phyloP scores from a whole-genome alignment of 2,797 vertebrate species.

The Enteromius trimaculatus region DNA sequence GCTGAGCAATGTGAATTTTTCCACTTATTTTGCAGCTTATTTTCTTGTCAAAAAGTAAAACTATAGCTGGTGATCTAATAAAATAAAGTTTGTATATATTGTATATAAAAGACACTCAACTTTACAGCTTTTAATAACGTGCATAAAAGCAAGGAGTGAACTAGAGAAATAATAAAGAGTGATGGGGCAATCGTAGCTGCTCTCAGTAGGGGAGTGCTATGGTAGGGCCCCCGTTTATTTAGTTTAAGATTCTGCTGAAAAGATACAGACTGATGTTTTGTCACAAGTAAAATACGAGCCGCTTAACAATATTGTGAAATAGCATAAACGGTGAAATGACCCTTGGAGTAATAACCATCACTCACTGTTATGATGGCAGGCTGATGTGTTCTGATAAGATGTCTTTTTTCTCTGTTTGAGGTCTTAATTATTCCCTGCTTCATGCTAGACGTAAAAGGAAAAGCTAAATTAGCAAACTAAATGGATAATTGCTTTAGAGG shows the following conservation, averaged over 20 bases:
- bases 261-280: constrained; percentile 59
- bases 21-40: constrained; percentile 17
- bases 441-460: constrained; percentile 51
- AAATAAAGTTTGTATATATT: constrained; percentile 61
- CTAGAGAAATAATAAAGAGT: constrained; percentile 51
- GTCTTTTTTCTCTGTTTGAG: constrained; percentile 34
- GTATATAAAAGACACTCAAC: constrained; percentile 51
- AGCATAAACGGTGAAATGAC: constrained; percentile 60
- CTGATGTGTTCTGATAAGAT: constrained; percentile 55
- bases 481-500: constrained; percentile 53
- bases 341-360: constrained; percentile 58
- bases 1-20: constrained; percentile 43
- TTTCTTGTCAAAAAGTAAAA: constrained; percentile 53
- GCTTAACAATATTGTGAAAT: constrained; percentile 60
- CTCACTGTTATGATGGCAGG: constrained; percentile 39
- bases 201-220: constrained; percentile 54
- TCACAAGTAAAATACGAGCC: constrained; percentile 60
- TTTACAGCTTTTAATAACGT: constrained; percentile 57
- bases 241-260: constrained; percentile 59
- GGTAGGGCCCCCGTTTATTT: constrained; percentile 56
- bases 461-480: constrained; percentile 55
- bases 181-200: constrained; percentile 43
- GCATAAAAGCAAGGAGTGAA: constrained; percentile 54
- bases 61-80: constrained; percentile 57
- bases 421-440: constrained; percentile 28